A percentile compares a stretch with the other conserved stretches of the same genome.
These are phyloP conservation scores for Chloebia gouldiae DNA, from an alignment of 2,113 vertebrate genomes.

Conservation along the genomic window DNA sequence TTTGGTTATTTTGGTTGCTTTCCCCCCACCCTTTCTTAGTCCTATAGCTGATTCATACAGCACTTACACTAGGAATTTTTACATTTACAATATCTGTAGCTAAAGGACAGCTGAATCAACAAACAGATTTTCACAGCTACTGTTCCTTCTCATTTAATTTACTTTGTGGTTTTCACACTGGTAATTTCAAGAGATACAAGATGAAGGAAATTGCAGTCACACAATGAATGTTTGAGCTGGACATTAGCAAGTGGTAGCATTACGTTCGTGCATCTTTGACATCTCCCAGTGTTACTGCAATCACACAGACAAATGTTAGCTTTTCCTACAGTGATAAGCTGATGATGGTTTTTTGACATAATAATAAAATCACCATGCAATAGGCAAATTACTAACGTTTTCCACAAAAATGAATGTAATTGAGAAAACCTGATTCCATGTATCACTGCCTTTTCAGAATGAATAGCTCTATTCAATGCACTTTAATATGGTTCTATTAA, in stretches of 20 bases:
- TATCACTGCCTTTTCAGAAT: neutral
- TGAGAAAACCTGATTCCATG: constrained; percentile 13
- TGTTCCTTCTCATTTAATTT: constrained; percentile 66
- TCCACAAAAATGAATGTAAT: constrained; percentile 51
- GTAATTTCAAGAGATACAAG: constrained; percentile 66
- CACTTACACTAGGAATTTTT: constrained; percentile 15
- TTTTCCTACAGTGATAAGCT: constrained; percentile 62
- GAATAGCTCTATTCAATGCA: neutral
- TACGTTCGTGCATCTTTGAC: constrained; percentile 60
- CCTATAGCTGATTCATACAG: neutral
- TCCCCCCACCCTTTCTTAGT: neutral
- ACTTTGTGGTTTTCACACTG: constrained; percentile 53
- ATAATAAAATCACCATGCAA: constrained; percentile 43
- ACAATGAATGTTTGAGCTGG: constrained; percentile 48
- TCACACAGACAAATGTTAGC: constrained; percentile 23
- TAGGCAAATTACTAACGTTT: constrained; percentile 44
- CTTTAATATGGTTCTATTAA: constrained; percentile 10
- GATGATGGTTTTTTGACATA: constrained; percentile 44
- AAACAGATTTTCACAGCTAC: constrained; percentile 65
- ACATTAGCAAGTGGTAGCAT: constrained; percentile 61
- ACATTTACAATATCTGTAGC: constrained; percentile 29
- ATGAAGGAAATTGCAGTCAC: constrained; percentile 49
- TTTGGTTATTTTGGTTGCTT: neutral
- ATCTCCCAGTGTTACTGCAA: constrained; percentile 35
- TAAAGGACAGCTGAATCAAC: constrained; percentile 45